phyloP scores from a whole-genome alignment of 2,113 vertebrate genomes.

The Elaphurus davidianus region DNA sequence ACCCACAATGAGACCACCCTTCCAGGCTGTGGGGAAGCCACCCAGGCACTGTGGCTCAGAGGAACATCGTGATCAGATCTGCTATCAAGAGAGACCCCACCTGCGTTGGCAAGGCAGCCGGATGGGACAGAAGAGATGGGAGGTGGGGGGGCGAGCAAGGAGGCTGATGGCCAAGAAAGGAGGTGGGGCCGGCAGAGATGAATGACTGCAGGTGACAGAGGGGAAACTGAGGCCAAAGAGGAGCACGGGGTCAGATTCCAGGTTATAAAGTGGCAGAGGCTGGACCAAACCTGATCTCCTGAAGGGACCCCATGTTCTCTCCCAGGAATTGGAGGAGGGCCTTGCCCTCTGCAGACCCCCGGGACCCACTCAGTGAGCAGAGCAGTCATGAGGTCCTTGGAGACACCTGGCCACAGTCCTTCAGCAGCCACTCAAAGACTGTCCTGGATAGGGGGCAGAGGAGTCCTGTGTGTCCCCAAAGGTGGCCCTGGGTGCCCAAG shows the following conservation, averaged over 20 bases:
- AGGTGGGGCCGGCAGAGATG: background rate
- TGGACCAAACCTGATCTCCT: too few species aligned
- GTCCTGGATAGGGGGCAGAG: background rate
- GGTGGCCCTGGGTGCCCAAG: background rate
- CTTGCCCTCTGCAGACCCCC: background rate
- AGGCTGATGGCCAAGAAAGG: background rate
- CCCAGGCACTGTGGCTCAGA: background rate
- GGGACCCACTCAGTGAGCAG: background rate
- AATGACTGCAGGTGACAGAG: background rate
- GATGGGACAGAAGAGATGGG: background rate
- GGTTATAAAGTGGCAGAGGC: background rate
- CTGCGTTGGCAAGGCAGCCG: rapidly evolving
- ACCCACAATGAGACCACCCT: background rate
- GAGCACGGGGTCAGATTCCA: background rate
- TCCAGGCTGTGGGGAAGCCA: background rate
- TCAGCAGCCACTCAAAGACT: background rate
- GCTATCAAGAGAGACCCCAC: background rate
- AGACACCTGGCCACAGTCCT: background rate
- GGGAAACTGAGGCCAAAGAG: background rate
- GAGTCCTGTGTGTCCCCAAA: background rate
- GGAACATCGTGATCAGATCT: background rate
- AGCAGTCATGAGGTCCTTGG: background rate
- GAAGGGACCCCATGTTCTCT: background rate
- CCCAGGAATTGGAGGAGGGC: background rate
- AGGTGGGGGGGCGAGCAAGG: background rate